Percentiles rank a stretch among this genome's conserved stretches.
phyloP scores from a whole-genome alignment of 2,888 invertebrate genomes.

The Diloba caeruleocephala region DNA sequence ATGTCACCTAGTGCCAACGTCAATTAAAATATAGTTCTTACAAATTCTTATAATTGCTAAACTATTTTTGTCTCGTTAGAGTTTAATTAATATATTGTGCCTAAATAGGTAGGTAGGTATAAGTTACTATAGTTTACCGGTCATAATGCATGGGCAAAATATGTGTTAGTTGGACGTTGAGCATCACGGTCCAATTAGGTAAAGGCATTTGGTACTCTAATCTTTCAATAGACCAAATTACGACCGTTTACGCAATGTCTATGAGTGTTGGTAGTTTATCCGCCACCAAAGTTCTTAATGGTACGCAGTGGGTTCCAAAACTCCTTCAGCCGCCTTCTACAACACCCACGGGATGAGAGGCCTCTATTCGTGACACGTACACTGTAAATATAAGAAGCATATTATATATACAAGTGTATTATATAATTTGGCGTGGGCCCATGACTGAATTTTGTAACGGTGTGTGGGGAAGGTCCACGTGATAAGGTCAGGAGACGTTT shows the following conservation, averaged over 20 bases:
- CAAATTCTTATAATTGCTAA: constrained; percentile 7
- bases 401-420: too few species aligned
- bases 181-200: background rate
- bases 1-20: constrained; percentile 12
- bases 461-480: constrained; percentile 35
- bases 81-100: constrained; percentile 3
- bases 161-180: constrained; percentile 1
- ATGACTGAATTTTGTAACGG: constrained; percentile 30
- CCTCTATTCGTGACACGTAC: too few species aligned
- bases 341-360: too few species aligned
- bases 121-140: background rate
- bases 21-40: constrained; percentile 23
- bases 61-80: constrained; percentile 19
- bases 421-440: constrained; percentile 23
- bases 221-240: too few species aligned
- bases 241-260: too few species aligned
- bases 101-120: background rate
- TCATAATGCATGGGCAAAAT: constrained; percentile 4
- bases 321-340: too few species aligned
- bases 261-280: too few species aligned
- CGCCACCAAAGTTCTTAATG: too few species aligned
- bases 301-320: too few species aligned
- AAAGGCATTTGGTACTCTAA: too few species aligned
- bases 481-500: background rate
- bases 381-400: too few species aligned